Evolutionary conservation across 2,888 invertebrate species (phyloP).

Genomic region (Heliothis peltigera): DNA sequence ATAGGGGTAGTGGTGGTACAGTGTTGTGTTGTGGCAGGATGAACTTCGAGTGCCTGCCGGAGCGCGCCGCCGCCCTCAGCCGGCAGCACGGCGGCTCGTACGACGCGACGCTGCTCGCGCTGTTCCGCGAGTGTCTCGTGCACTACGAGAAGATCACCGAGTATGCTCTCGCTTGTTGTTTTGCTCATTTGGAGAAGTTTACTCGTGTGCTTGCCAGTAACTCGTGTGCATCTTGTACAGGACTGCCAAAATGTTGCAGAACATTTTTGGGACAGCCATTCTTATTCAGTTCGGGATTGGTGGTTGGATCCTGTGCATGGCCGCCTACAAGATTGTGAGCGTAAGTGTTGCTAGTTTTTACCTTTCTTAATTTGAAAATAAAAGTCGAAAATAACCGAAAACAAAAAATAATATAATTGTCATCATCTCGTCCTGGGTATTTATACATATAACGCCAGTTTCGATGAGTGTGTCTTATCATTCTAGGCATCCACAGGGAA

Average conservation of each 20-base stretch:
- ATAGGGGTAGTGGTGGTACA: neutral
- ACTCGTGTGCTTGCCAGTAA: neutral
- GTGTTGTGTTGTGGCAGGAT: constrained; percentile 63
- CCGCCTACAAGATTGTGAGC: constrained; percentile 82
- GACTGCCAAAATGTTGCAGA: constrained; percentile 70
- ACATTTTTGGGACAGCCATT: constrained; percentile 79
- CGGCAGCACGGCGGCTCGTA: constrained; percentile 42
- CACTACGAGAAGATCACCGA: constrained; percentile 76
- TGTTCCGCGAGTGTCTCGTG: constrained; percentile 71
- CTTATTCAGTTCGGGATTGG: constrained; percentile 83
- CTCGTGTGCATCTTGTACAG: constrained; percentile 62
- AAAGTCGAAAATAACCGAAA: no score
- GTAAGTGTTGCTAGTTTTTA: constrained; percentile 70
- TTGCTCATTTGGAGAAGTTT: neutral
- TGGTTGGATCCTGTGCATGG: constrained; percentile 86
- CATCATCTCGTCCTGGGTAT: no score
- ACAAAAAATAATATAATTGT: no score
- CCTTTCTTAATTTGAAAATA: no score
- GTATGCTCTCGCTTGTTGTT: constrained; percentile 55
- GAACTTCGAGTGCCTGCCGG: constrained; percentile 71
- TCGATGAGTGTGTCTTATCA: no score
- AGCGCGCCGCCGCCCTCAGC: constrained; percentile 60
- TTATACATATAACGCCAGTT: no score
- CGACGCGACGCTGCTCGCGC: constrained; percentile 60
- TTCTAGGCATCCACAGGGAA: no score